phyloP scores from a whole-genome alignment of 2,113 vertebrate genomes.

The Panurus biarmicus region DNA sequence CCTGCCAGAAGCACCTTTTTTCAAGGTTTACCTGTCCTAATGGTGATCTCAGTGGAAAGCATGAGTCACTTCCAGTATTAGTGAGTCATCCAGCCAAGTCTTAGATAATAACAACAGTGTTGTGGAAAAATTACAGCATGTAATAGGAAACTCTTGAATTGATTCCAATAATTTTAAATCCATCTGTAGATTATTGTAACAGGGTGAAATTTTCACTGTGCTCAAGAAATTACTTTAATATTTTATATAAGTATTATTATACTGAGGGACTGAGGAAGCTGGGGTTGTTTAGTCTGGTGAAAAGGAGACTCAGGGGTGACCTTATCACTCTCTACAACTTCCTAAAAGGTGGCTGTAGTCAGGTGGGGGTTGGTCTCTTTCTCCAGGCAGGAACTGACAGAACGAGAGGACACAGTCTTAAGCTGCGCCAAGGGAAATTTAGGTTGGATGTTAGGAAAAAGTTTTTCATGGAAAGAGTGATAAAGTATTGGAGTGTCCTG shows the following conservation, averaged over 20 bases:
- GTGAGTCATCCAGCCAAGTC: background rate
- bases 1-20: slow-evolving; percentile 4
- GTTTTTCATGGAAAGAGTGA: no score
- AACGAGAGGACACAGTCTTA: no score
- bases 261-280: no score
- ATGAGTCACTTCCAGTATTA: slow-evolving; percentile 7
- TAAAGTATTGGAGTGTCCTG: no score
- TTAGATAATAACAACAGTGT: background rate
- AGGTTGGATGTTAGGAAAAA: no score
- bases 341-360: no score
- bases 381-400: no score
- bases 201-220: background rate
- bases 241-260: background rate
- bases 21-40: background rate
- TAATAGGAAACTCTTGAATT: background rate
- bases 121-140: background rate
- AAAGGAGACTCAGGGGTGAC: no score
- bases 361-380: no score
- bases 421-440: no score
- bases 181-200: background rate
- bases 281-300: no score
- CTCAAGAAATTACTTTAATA: background rate
- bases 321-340: no score
- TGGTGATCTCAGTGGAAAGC: slow-evolving; percentile 29
- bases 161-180: background rate